phyloP scores from a whole-genome alignment of 2,888 invertebrate genomes.

The Lasioglossum villosulum region DNA sequence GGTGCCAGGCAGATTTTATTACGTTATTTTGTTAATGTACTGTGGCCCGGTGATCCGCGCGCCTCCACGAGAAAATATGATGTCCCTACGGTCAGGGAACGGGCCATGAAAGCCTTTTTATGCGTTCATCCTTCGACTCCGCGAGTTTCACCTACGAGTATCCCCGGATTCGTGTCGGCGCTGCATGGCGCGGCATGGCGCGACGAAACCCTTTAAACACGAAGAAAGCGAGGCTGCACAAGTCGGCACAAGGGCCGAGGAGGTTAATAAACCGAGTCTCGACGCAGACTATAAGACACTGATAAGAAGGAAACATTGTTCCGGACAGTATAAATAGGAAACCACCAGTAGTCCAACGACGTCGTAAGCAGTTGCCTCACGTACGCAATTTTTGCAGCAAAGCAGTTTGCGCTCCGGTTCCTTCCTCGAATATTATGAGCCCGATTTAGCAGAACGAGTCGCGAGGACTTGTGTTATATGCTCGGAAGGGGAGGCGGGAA shows the following conservation, averaged over 20 bases:
- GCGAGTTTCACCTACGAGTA: conserved; percentile 54
- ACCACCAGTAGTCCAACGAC: conserved; percentile 64
- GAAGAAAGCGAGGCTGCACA: too few relatives aligned
- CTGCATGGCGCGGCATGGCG: neutral
- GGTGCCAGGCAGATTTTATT: conserved; percentile 79
- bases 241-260: neutral
- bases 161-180: conserved; percentile 14
- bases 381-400: conserved; percentile 74
- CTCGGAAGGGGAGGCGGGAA: conserved; percentile 30
- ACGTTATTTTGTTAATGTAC: conserved; percentile 84
- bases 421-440: conserved; percentile 55
- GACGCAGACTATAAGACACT: conserved; percentile 75
- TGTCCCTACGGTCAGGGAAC: conserved; percentile 69
- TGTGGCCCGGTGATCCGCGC: conserved; percentile 62
- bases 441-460: conserved; percentile 41
- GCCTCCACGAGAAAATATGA: conserved; percentile 69
- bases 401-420: conserved; percentile 39
- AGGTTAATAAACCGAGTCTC: conserved; percentile 79
- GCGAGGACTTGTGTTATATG: conserved; percentile 19
- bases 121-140: conserved; percentile 60
- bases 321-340: conserved; percentile 72
- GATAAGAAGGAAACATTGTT: conserved; percentile 75
- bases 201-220: conserved; percentile 20
- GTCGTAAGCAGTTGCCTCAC: conserved; percentile 77
- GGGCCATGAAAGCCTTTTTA: conserved; percentile 78